These are phyloP conservation scores for Auanema freiburgensis DNA, from an alignment of 2,888 invertebrate species.

Conservation along the genomic window DNA sequence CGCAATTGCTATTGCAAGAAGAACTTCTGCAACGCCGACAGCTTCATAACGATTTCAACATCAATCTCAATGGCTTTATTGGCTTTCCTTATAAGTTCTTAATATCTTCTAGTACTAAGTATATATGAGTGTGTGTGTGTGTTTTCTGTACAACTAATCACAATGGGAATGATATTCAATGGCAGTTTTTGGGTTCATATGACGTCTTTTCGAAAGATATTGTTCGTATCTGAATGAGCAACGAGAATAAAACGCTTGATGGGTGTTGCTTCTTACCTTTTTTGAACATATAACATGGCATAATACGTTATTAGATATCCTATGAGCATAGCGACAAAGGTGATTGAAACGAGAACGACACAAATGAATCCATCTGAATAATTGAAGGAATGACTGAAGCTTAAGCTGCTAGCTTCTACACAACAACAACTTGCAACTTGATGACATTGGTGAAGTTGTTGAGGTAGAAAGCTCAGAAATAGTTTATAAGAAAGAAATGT, in stretches of 20 bases:
- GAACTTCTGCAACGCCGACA: background rate
- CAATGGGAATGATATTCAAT: background rate
- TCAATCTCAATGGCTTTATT: background rate
- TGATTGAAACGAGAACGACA: conserved; percentile 27
- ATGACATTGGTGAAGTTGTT: too few relatives aligned
- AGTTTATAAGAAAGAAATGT: too few relatives aligned
- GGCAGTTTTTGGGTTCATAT: background rate
- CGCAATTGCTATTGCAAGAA: background rate
- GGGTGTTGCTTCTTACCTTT: conserved; percentile 20
- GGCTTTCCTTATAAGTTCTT: conserved; percentile 1
- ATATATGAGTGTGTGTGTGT: background rate
- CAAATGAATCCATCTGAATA: conserved; percentile 29
- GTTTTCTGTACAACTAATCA: background rate
- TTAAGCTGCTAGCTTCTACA: too few relatives aligned
- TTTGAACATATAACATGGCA: conserved; percentile 24
- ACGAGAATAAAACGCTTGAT: background rate
- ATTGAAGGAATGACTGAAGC: background rate
- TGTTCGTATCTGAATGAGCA: background rate
- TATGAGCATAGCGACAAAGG: conserved; percentile 28
- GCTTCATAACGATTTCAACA: background rate
- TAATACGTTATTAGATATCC: conserved; percentile 33
- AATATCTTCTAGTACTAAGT: too few relatives aligned
- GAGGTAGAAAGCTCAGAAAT: too few relatives aligned
- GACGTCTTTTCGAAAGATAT: conserved; percentile 2
- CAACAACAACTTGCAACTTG: too few relatives aligned